phyloP scores from a whole-genome alignment of 2,113 vertebrate species.

The Atherinomorus stipes region DNA sequence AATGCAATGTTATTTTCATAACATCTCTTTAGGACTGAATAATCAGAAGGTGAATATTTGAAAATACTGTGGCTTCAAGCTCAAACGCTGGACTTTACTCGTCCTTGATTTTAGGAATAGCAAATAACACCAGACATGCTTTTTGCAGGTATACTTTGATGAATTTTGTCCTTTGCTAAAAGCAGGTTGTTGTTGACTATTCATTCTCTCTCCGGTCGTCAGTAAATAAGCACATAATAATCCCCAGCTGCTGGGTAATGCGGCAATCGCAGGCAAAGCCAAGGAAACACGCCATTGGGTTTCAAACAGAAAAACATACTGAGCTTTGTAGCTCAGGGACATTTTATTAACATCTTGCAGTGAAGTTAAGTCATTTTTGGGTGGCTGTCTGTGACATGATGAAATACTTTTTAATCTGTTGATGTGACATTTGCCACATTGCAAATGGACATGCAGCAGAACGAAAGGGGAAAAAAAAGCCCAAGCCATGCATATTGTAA shows the following conservation, averaged over 20 bases:
- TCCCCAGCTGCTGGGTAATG: slow-evolving; percentile 27
- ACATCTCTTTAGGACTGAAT: not conserved
- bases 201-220: slow-evolving; percentile 22
- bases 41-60: not conserved
- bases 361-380: slow-evolving; percentile 48
- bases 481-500: not conserved
- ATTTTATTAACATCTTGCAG: slow-evolving; percentile 57
- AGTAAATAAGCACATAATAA: slow-evolving; percentile 43
- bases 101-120: too few species aligned
- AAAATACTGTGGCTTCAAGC: not conserved
- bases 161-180: slow-evolving; percentile 24
- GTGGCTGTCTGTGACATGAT: slow-evolving; percentile 38
- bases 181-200: slow-evolving; percentile 38
- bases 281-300: slow-evolving; percentile 45
- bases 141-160: slow-evolving; percentile 14
- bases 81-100: too few species aligned
- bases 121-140: not conserved
- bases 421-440: slow-evolving; percentile 26
- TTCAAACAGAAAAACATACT: slow-evolving; percentile 28
- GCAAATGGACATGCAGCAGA: slow-evolving; percentile 4
- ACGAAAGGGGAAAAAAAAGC: not conserved
- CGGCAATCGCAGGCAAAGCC: slow-evolving; percentile 24
- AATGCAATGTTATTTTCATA: too few species aligned
- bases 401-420: slow-evolving; percentile 46
- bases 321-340: slow-evolving; percentile 37